Evolutionary conservation across 2,797 vertebrate species (phyloP), one percentile per base, ranked within the genome.

Genomic region (Coccyzus lansbergi): DNA sequence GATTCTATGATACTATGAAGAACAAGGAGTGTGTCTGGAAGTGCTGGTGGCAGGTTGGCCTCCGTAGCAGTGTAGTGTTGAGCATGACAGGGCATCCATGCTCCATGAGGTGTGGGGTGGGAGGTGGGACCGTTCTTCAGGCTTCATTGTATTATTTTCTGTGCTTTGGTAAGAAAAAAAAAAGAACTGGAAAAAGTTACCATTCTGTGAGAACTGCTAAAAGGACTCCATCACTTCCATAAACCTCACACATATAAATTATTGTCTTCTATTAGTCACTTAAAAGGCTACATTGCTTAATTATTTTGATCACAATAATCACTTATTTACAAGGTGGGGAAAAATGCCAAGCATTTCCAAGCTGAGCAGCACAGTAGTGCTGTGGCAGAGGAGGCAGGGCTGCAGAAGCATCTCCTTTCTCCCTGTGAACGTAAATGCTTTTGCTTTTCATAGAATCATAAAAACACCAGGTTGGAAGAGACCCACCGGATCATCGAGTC

Each of bases 321-420:
- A 95, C 93, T 97, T 96, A 96, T 96, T 96, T 96, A 96, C 90
- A 65, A 93, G 94, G 55, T 86, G 88, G 67, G 92, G 95, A 82
- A 59, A 84, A 91, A 53, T 28, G 94, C 93, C 95, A 94, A 92
- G 91, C 83, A 63, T 68, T 95, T 95, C 92, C 95, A 96, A 82
- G 94, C 91, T 4, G 69, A 75, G 94, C 86, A 52, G 67, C 60
- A 0, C 46, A 20, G 55, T 3, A 25, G 40, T 72, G 82, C 87
- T 67, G 55, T 42, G 82, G 82, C 38, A 22, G 75, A 79, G 76
- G 60, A 86, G 82, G 81, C 86, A 79, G 64, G 40, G 85, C 87
- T 83, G 83, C 62, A 74, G 65, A 31, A 81, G 24, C 53, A 2
- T 56, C 49, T 71, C 49, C 71, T 71, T 87, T 52, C 29, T 91